Evolutionary conservation across 2,113 vertebrate genomes (phyloP).

Genomic region (Grallaria varia): DNA sequence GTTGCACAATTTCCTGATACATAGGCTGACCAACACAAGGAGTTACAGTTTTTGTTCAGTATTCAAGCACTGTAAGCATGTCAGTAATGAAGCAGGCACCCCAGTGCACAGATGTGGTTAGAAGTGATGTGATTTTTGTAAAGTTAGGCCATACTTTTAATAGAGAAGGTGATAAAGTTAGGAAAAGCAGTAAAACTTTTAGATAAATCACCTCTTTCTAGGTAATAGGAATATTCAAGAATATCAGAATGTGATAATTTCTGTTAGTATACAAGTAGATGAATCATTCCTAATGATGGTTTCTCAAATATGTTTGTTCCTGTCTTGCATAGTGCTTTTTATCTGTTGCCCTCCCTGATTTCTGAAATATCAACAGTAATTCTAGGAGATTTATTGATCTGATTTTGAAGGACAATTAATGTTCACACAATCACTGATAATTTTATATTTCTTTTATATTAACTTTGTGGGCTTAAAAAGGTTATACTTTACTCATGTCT

Average conservation of each 20-base stretch:
- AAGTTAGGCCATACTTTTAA: background rate
- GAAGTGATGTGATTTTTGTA: background rate
- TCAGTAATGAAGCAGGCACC: background rate
- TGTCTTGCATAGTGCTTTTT: background rate
- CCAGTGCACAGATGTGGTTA: background rate
- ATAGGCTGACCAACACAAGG: background rate
- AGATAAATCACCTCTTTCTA: background rate
- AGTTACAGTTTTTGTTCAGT: background rate
- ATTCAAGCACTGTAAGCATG: background rate
- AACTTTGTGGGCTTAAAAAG: background rate
- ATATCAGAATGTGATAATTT: background rate
- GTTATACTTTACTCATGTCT: background rate
- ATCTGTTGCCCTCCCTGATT: background rate
- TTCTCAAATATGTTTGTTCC: background rate
- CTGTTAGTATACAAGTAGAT: background rate
- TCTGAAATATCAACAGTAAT: background rate
- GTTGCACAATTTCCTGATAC: background rate
- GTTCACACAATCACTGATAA: background rate
- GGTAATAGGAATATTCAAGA: background rate
- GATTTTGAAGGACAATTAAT: constrained; percentile 9
- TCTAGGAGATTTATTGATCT: background rate
- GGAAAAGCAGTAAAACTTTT: background rate
- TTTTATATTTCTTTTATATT: background rate
- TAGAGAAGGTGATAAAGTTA: background rate
- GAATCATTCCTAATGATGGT: background rate